These are phyloP conservation scores for Amazona vittata DNA, from an alignment of 2,113 vertebrate species.

Conservation along the genomic window DNA sequence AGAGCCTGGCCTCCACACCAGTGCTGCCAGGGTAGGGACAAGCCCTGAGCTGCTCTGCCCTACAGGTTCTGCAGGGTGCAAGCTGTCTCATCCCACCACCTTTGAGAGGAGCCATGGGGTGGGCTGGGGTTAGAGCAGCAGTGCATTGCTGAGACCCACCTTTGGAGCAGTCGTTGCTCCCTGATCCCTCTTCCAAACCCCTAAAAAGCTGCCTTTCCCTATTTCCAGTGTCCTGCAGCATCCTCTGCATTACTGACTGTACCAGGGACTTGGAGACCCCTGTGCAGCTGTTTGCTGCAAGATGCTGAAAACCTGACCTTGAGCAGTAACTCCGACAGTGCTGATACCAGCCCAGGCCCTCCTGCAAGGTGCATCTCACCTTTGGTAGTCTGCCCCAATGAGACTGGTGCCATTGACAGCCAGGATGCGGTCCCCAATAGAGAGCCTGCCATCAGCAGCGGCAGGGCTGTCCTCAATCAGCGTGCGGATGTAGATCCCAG, in stretches of 20 bases:
- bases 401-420: conserved; percentile 92
- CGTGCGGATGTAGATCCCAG: conserved; percentile 94
- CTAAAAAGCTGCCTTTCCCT: neutral
- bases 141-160: neutral
- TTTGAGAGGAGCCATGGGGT: neutral
- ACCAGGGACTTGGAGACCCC: neutral
- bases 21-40: fast-evolving
- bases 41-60: neutral
- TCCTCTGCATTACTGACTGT: neutral
- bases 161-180: neutral
- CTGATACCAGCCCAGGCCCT: neutral
- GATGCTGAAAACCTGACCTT: neutral
- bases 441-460: conserved; percentile 83
- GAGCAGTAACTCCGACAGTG: neutral
- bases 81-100: neutral
- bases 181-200: neutral
- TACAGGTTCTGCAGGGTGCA: neutral
- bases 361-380: conserved; percentile 58
- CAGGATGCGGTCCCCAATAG: conserved; percentile 91
- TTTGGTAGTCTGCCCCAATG: conserved; percentile 91
- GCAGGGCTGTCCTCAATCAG: conserved; percentile 92
- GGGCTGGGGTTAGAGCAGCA: neutral
- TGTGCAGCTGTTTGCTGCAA: neutral
- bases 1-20: neutral
- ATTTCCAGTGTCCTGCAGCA: neutral